Evolutionary conservation across 2,797 vertebrate genomes (phyloP).

Genomic region (Acridotheres tristis): DNA sequence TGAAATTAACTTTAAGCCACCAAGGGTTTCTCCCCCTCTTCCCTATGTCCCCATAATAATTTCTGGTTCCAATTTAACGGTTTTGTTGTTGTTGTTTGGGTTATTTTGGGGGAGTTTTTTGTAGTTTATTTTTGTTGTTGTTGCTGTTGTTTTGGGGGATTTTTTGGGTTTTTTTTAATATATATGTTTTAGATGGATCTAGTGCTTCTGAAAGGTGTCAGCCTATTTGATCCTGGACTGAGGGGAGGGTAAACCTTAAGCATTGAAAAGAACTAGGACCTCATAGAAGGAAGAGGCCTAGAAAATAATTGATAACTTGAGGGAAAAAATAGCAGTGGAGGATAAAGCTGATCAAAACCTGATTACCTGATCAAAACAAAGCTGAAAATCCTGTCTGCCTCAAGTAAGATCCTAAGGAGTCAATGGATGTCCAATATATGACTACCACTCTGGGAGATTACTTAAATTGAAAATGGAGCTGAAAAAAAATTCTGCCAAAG

Average conservation of each 20-base stretch:
- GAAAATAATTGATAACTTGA: neutral
- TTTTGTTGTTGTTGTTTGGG: neutral
- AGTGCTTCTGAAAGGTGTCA: neutral
- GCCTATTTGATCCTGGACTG: neutral
- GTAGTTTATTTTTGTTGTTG: too few species aligned
- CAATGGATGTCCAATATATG: neutral
- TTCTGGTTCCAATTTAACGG: constrained; percentile 50
- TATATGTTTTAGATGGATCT: neutral
- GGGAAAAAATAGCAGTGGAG: neutral
- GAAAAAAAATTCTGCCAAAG: neutral
- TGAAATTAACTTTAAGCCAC: constrained; percentile 52
- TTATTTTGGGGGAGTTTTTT: neutral
- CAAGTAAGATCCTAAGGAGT: neutral
- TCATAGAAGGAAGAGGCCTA: neutral
- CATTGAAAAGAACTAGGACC: neutral
- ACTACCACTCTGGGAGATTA: neutral
- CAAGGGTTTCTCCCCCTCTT: neutral
- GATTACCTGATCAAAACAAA: neutral
- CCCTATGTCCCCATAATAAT: neutral
- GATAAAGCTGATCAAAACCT: neutral
- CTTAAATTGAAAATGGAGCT: neutral
- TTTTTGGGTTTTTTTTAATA: neutral
- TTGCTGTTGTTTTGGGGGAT: too few species aligned
- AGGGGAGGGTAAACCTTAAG: neutral
- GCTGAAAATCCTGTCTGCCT: neutral